These are phyloP conservation scores for Hippocampus comes DNA, from an alignment of 2,113 vertebrate genomes.

Conservation along the genomic window DNA sequence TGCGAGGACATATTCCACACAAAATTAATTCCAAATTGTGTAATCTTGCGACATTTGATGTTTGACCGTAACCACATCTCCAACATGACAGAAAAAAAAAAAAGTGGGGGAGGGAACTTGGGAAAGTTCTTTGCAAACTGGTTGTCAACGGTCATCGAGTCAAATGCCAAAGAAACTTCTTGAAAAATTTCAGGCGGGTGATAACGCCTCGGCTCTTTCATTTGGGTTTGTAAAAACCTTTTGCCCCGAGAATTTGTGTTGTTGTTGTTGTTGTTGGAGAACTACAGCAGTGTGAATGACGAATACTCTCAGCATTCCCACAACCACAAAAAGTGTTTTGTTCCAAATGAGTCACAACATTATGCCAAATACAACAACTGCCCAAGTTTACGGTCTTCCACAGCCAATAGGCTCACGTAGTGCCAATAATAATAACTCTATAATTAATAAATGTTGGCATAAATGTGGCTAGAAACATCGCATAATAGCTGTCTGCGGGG, in stretches of 20 bases:
- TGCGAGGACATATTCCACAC: background rate
- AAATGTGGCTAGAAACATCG: background rate
- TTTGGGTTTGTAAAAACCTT: background rate
- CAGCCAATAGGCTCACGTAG: background rate
- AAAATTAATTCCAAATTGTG: too few species aligned
- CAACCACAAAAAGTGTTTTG: background rate
- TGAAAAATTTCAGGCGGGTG: background rate
- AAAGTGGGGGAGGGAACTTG: too few species aligned
- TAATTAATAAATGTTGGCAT: conserved; percentile 1
- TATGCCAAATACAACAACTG: background rate
- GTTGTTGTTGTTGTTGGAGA: background rate
- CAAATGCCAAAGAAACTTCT: background rate
- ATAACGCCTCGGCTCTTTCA: background rate
- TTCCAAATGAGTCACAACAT: background rate
- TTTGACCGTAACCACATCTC: too few species aligned
- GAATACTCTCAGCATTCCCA: background rate
- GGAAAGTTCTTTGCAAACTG: too few species aligned
- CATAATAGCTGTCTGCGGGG: background rate
- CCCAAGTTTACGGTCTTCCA: background rate
- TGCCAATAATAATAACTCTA: conserved; percentile 7
- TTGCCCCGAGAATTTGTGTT: background rate
- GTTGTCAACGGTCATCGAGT: background rate
- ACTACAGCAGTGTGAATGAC: background rate
- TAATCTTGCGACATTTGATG: too few species aligned
- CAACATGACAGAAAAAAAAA: too few species aligned